Conservation (phyloP, 2,113 vertebrate genomes). For the Podarcis cretensis region DNA sequence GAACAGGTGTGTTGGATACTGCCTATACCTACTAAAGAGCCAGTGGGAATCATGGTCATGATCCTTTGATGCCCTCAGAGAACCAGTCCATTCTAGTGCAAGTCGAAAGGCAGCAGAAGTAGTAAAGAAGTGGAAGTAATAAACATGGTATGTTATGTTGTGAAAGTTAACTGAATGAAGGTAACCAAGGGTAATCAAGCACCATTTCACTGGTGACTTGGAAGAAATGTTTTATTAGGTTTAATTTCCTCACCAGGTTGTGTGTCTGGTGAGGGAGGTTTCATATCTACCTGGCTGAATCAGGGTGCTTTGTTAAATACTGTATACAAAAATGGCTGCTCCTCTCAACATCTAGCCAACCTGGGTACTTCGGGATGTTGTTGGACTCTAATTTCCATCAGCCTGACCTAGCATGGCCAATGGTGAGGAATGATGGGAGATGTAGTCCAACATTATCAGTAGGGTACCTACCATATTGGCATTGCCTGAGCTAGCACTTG, state of each 20-base stretch:
- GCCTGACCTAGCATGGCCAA: too few relatives aligned
- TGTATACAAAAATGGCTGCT: neutral
- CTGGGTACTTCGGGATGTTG: too few relatives aligned
- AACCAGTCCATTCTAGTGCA: neutral
- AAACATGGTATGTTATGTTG: neutral
- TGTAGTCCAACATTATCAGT: too few relatives aligned
- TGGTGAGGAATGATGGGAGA: too few relatives aligned
- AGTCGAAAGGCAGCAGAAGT: neutral
- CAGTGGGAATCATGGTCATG: too few relatives aligned
- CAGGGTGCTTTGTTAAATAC: neutral
- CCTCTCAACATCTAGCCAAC: neutral
- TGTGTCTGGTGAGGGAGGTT: neutral
- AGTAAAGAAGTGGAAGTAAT: neutral
- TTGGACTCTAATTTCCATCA: too few relatives aligned
- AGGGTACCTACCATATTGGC: too few relatives aligned
- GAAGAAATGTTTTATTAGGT: neutral
- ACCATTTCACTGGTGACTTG: neutral
- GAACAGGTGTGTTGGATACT: too few relatives aligned
- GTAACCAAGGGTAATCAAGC: neutral
- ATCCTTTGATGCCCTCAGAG: neutral
- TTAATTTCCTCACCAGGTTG: neutral
- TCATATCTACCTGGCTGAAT: neutral
- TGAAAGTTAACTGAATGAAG: neutral
- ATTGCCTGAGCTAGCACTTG: too few relatives aligned
- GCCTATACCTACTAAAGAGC: neutral